A percentile compares a stretch with the other conserved stretches of the same genome.
These are phyloP conservation scores for Neogale vison DNA, from an alignment of 2,113 vertebrate species.

Conservation along the genomic window DNA sequence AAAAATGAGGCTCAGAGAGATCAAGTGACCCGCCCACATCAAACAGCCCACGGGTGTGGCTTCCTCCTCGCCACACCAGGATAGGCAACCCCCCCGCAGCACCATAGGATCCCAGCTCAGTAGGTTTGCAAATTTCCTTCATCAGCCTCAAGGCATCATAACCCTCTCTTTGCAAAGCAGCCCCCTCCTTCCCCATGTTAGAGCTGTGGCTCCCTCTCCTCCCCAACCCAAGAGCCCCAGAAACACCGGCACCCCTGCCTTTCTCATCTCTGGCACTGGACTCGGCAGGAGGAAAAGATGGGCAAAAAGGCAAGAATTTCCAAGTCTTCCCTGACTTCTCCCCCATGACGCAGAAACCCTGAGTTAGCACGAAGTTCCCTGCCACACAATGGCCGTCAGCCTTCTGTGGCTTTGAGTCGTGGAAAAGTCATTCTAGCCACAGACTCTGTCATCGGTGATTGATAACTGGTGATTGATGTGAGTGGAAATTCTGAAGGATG, in stretches of 20 bases:
- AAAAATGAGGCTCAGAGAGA: neutral
- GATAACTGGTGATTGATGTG: neutral
- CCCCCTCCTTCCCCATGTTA: neutral
- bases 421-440: conserved; percentile 7
- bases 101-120: neutral
- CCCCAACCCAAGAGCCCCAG: neutral
- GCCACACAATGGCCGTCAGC: neutral
- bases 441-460: neutral
- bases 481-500: neutral
- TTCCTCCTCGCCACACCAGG: neutral
- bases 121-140: neutral
- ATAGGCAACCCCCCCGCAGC: neutral
- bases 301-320: neutral
- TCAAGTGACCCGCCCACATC: neutral
- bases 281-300: neutral
- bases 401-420: neutral
- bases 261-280: neutral
- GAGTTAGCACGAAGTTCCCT: neutral
- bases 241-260: neutral
- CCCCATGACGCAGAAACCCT: neutral
- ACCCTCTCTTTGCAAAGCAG: neutral
- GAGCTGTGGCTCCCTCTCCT: neutral
- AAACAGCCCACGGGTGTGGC: neutral
- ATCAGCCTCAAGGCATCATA: neutral
- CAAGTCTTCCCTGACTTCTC: neutral